These are phyloP conservation scores for Eustalomyia histrio DNA, from an alignment of 2,888 invertebrate genomes.

Conservation along the genomic window DNA sequence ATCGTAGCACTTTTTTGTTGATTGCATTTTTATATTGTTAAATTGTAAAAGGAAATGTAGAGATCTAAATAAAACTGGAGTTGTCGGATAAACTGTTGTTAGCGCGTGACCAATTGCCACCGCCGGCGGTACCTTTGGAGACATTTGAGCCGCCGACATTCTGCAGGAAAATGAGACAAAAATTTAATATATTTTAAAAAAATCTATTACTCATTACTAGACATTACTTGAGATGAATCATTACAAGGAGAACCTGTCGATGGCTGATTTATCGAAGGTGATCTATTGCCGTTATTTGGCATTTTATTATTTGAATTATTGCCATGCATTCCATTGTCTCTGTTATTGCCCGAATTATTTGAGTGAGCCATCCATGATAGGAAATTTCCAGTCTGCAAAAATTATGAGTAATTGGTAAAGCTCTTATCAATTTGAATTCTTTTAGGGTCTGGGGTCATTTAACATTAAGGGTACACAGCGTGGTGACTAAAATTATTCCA, in stretches of 20 bases:
- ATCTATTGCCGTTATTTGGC: constrained; percentile 71
- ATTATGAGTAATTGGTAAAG: too few relatives aligned
- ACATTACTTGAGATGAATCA: constrained; percentile 70
- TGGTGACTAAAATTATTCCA: too few relatives aligned
- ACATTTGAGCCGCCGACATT: constrained; percentile 18
- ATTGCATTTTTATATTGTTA: neutral
- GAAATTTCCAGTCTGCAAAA: constrained; percentile 81
- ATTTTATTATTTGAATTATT: constrained; percentile 71
- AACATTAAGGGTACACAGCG: too few relatives aligned
- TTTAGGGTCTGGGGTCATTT: too few relatives aligned
- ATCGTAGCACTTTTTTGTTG: neutral
- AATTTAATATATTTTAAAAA: constrained; percentile 17
- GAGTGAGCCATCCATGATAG: constrained; percentile 88
- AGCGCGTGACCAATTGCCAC: constrained; percentile 47
- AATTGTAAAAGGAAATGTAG: neutral
- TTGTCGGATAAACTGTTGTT: constrained; percentile 21
- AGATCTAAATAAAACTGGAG: constrained; percentile 35
- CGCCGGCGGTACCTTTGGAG: neutral
- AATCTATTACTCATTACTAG: constrained; percentile 17
- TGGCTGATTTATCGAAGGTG: constrained; percentile 70
- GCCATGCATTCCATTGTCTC: constrained; percentile 64
- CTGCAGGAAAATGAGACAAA: constrained; percentile 22
- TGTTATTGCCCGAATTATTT: constrained; percentile 68
- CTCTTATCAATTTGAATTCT: too few relatives aligned
- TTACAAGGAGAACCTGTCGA: constrained; percentile 69